A percentile compares a stretch with the other conserved stretches of the same genome.
phyloP scores from a whole-genome alignment of 2,113 vertebrate species.

The Pteruthius melanotis region DNA sequence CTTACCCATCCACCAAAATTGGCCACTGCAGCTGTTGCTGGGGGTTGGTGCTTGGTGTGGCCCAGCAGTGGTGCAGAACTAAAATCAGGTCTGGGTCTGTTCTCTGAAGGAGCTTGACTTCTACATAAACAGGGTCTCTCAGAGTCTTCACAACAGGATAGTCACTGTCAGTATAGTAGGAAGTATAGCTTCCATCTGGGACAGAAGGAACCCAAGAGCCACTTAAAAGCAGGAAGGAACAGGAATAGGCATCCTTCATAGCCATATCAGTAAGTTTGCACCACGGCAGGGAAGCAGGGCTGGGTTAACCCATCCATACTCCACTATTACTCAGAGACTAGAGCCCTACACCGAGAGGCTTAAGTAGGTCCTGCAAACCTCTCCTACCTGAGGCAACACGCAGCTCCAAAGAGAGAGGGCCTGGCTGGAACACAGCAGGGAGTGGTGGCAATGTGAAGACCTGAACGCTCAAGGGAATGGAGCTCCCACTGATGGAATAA shows the following conservation, averaged over 20 bases:
- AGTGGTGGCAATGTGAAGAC: slow-evolving; percentile 9
- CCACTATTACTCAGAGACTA: background rate
- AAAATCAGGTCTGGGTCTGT: slow-evolving; percentile 69
- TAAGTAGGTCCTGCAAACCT: background rate
- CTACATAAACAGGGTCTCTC: slow-evolving; percentile 72
- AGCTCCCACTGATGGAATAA: background rate
- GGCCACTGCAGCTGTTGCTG: slow-evolving; percentile 70
- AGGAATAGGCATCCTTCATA: background rate
- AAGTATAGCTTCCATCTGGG: slow-evolving; percentile 66
- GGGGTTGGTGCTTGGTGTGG: slow-evolving; percentile 60
- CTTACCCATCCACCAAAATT: slow-evolving; percentile 68
- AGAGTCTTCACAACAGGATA: slow-evolving; percentile 67
- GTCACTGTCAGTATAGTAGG: slow-evolving; percentile 57
- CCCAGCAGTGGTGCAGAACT: slow-evolving; percentile 74
- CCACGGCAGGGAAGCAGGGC: background rate
- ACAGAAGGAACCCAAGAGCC: background rate
- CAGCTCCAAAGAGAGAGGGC: slow-evolving; percentile 61
- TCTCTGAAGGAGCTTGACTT: slow-evolving; percentile 70
- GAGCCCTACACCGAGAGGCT: background rate
- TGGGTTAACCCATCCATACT: background rate
- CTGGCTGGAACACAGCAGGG: background rate
- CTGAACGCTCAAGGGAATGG: slow-evolving; percentile 10
- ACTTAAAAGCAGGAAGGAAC: background rate
- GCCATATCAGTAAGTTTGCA: background rate
- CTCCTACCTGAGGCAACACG: slow-evolving; percentile 52